A percentile compares a stretch with the other conserved stretches of the same genome.
Evolutionary conservation across 2,888 invertebrate species (phyloP).

Genomic region (Pristionchus mayeri): DNA sequence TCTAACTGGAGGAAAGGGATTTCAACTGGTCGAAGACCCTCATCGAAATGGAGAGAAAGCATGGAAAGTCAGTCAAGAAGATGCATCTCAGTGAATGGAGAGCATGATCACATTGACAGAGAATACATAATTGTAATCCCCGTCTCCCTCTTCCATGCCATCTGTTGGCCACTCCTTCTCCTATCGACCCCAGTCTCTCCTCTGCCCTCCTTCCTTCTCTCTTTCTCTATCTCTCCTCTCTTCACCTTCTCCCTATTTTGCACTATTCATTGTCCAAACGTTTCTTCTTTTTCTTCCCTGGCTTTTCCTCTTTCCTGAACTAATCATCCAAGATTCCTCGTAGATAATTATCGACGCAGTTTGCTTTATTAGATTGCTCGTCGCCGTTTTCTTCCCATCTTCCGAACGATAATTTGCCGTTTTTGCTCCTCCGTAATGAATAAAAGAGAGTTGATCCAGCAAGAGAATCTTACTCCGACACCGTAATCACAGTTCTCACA

Average conservation of each 20-base stretch:
- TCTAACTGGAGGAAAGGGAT: too few relatives aligned
- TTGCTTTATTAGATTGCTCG: too few relatives aligned
- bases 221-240: constrained; percentile 14
- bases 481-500: not conserved
- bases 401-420: constrained; percentile 11
- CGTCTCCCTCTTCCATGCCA: not conserved
- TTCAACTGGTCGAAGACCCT: too few relatives aligned
- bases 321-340: not conserved
- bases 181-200: not conserved
- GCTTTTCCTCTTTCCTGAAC: not conserved
- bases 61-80: too few relatives aligned
- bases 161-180: constrained; percentile 42
- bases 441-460: not conserved
- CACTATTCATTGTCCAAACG: too few relatives aligned
- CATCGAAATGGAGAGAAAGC: too few relatives aligned
- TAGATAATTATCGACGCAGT: not conserved
- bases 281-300: not conserved
- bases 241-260: not conserved
- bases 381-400: not conserved
- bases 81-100: too few relatives aligned
- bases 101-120: too few relatives aligned
- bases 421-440: not conserved
- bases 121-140: not conserved
- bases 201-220: not conserved
- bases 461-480: not conserved